These are phyloP conservation scores for Amblyopsis rosae DNA, from an alignment of 2,113 vertebrate species.

Conservation along the genomic window DNA sequence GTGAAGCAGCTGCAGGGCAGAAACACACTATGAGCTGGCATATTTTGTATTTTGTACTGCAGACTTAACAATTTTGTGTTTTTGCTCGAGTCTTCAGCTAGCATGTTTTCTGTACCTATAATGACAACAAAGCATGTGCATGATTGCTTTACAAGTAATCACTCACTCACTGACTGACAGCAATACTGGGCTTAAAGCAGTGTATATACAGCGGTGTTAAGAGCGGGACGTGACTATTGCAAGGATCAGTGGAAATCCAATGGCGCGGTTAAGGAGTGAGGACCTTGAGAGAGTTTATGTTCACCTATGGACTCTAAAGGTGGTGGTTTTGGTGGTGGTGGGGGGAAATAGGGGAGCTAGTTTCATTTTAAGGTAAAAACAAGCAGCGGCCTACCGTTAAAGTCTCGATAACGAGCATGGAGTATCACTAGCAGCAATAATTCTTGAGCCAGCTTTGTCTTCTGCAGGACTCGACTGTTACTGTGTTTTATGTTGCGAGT, in stretches of 20 bases:
- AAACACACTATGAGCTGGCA: neutral
- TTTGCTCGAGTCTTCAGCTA: conserved; percentile 31
- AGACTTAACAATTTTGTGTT: conserved; percentile 3
- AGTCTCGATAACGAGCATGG: conserved; percentile 27
- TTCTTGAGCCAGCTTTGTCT: conserved; percentile 43
- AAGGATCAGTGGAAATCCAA: conserved; percentile 24
- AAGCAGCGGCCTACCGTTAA: conserved; percentile 12
- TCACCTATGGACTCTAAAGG: conserved; percentile 26
- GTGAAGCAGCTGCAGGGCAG: conserved; percentile 37
- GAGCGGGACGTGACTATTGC: conserved; percentile 30
- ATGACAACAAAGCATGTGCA: conserved; percentile 36
- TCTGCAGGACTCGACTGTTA: conserved; percentile 21
- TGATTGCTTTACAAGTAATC: conserved; percentile 29
- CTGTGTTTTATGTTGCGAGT: conserved; percentile 13
- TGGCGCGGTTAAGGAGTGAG: conserved; percentile 22
- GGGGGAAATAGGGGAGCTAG: neutral
- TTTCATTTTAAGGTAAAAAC: conserved; percentile 23
- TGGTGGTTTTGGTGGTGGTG: conserved; percentile 8
- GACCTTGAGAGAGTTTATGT: conserved; percentile 27
- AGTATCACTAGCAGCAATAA: conserved; percentile 59
- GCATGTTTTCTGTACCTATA: conserved; percentile 19
- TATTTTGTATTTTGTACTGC: conserved; percentile 12
- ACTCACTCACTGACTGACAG: conserved; percentile 33
- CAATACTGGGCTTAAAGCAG: conserved; percentile 24
- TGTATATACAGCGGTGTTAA: conserved; percentile 44